phyloP scores from a whole-genome alignment of 2,113 vertebrate genomes.

The Castor canadensis region DNA sequence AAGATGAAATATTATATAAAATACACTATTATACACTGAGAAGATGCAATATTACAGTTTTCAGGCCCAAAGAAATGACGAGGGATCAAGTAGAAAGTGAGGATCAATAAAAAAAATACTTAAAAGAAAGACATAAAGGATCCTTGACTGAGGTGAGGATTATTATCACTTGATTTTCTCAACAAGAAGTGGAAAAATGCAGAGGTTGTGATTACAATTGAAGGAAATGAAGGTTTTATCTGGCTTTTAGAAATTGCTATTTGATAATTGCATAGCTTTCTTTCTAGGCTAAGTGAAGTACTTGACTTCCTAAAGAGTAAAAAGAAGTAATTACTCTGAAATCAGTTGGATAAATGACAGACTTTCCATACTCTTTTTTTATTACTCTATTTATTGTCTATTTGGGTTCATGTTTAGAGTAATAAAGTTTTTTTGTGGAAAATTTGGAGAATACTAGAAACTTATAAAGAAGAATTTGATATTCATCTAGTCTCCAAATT shows the following conservation, averaged over 20 bases:
- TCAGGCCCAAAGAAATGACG: not conserved
- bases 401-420: not conserved
- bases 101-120: not conserved
- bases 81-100: not conserved
- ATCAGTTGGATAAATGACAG: slow-evolving; percentile 28
- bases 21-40: not conserved
- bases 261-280: slow-evolving; percentile 39
- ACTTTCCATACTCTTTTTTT: not conserved
- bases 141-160: not conserved
- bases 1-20: not conserved
- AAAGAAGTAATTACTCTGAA: slow-evolving; percentile 35
- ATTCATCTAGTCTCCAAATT: not conserved
- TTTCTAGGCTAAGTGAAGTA: slow-evolving; percentile 44
- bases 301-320: slow-evolving; percentile 35
- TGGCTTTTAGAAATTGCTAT: slow-evolving; percentile 41
- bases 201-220: slow-evolving; percentile 5
- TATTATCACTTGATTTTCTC: not conserved
- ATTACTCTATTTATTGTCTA: not conserved
- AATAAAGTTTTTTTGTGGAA: not conserved
- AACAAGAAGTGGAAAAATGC: not conserved
- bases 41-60: not conserved
- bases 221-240: not conserved
- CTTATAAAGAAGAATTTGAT: not conserved
- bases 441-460: not conserved
- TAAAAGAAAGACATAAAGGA: not conserved